Percentiles rank a stretch among this genome's conserved stretches.
phyloP scores from a whole-genome alignment of 2,797 vertebrate species.

The Dendrocincla fuliginosa region DNA sequence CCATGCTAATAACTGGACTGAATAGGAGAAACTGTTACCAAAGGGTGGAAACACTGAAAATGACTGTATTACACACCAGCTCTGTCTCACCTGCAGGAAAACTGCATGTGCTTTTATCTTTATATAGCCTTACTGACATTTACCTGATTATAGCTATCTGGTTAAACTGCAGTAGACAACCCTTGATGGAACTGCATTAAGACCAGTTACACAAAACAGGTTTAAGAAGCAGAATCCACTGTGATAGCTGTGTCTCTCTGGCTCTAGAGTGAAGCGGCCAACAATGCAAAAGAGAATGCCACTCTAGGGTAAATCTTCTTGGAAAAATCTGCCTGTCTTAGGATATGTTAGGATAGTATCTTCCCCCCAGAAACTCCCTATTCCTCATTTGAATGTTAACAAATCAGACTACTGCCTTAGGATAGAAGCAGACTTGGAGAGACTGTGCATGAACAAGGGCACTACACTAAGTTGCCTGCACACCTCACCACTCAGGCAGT shows the following conservation, averaged over 20 bases:
- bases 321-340: neutral
- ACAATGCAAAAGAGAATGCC: neutral
- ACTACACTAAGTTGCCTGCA: neutral
- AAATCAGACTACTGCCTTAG: neutral
- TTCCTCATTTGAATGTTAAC: neutral
- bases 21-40: neutral
- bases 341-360: neutral
- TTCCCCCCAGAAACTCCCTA: neutral
- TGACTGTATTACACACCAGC: neutral
- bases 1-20: neutral
- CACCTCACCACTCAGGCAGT: neutral
- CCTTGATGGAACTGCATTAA: neutral
- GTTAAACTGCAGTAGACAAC: neutral
- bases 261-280: neutral
- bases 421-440: neutral
- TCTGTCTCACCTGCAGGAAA: neutral
- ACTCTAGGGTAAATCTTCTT: neutral
- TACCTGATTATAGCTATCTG: neutral
- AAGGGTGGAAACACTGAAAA: neutral
- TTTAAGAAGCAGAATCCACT: neutral
- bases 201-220: neutral
- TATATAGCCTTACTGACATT: neutral
- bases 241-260: neutral
- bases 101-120: neutral
- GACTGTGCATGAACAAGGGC: neutral